Percentiles rank a stretch among this genome's conserved stretches.
Conservation (phyloP, 2,797 vertebrate genomes). For the Parauchenoglanis punctatus region DNA sequence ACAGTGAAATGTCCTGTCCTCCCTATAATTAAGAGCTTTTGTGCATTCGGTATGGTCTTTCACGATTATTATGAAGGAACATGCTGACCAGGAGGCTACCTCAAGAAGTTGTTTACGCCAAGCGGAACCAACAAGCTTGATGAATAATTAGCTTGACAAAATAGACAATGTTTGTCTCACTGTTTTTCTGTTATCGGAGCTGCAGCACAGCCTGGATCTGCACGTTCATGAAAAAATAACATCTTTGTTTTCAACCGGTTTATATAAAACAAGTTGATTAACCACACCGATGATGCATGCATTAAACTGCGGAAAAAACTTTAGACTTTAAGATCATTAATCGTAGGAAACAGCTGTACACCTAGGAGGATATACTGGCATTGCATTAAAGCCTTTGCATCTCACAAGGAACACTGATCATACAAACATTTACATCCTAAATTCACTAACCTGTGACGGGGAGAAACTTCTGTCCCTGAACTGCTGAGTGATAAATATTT, state of each 20-base stretch:
- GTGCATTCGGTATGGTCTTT: neutral
- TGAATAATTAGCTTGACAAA: slow-evolving; percentile 20
- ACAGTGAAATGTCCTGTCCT: neutral
- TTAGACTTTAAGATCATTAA: neutral
- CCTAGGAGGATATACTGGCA: neutral
- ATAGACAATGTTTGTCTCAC: neutral
- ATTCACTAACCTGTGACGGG: neutral
- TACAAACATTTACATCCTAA: slow-evolving; percentile 10
- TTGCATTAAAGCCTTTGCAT: slow-evolving; percentile 6
- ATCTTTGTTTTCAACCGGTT: neutral
- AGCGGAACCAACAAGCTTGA: neutral
- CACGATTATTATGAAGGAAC: neutral
- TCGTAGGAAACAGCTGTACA: neutral
- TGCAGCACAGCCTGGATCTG: neutral
- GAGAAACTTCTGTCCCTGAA: neutral
- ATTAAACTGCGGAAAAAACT: neutral
- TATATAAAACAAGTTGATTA: neutral
- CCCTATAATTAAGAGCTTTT: neutral
- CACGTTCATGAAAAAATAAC: slow-evolving; percentile 3
- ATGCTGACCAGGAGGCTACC: slow-evolving; percentile 15
- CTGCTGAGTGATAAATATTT: neutral
- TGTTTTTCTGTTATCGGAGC: neutral
- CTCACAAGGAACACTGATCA: slow-evolving; percentile 25
- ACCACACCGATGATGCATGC: neutral
- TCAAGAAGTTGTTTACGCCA: slow-evolving; percentile 28